Base-by-base conservation (phyloP, 2,113 vertebrate species). In the Calidris pugnax region DNA sequence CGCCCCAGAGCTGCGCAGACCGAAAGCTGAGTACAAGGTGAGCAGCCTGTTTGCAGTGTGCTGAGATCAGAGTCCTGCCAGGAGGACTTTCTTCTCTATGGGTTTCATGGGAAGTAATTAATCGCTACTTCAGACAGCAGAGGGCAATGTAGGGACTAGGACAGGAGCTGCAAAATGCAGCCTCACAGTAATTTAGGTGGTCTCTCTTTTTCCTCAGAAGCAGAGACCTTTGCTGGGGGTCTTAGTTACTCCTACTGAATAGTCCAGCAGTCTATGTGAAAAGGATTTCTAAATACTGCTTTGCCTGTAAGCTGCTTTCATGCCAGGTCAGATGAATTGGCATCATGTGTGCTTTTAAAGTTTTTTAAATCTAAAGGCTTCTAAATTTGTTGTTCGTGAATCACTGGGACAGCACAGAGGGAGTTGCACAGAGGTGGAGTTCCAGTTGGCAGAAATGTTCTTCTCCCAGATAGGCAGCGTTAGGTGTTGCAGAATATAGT, bases 11-110 rank as follows among this genome's bases (percentile, higher is more conserved):
- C 97, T 99, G 68, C 97, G 99, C 60, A 99, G 98, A 93, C 98
- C 99, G 0, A 99, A 98, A 89, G 98, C 98, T 41, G 99, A 99
- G 32, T 99, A 99, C 91, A 99, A 99, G 98, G 99, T 99, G 81
- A 96, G 97, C 96, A 82, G 64, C 69, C 28, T 64, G 53, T 76
- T 73, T 68, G 63, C 26, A 37, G 8, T 11, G 14, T 48, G 57
- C 45, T 3, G 6, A 37, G 39, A 30, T 60, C 24, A 30, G 47
- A n/a, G n/a, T 53, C 22, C 53, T 51, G 35, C 50, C 63, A 27
- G 59, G 26, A 78, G 73, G 69, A 20, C 45, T 69, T 69, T 35
- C 32, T 84, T 1, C 39, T 74, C 18, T 10, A 0, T 56, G 43
- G 56, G 24, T 69, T 90, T 87, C 15, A 15, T 59, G 75, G 28